Evolutionary conservation across 2,113 vertebrate genomes (phyloP), one percentile per base, ranked within the genome.

Genomic region (Oreochromis aureus): DNA sequence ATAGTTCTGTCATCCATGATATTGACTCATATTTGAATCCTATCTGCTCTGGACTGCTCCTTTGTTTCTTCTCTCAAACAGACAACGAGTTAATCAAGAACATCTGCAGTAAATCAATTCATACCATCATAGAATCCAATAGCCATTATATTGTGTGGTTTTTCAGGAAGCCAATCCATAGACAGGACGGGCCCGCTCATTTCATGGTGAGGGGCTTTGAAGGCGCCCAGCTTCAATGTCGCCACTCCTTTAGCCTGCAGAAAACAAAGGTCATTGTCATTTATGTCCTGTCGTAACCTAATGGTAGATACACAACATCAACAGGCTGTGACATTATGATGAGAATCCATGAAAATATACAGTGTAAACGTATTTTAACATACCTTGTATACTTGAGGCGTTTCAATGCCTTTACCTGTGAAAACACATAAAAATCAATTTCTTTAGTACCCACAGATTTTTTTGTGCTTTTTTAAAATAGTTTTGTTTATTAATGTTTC

Each of bases 111-210:
- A 56, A 87, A 81, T 86, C 78, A 48, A 48, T 61, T 79, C 89
- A 8, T 96, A 99, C 99, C 99, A 0, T 99, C 98, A 15, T 97
- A 98, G 89, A 99, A 99, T 30, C 98, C 98, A 7, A 98, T 95
- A 9, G 98, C 98, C 48, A 99, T 93, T 80, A 97, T 86, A 36
- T 98, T 97, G 86, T 99, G 98, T 22, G 98, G 98, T 92, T 97
- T 97, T 66, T 95, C 91, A 1, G 98, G 97, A 92, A 98, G 94
- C 99, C 98, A 99, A 58, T 98, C 98, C 92, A 99, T 92, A 53
- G 96, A 96, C 93, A 98, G 97, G 87, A 98, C 98, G 86, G 98
- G 97, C 5, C 98, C 98, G 0, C 97, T 98, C 46, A 91, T 95
- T 0, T 96, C 90, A 0, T 82, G 61, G 0, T 93, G 96, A 36